A percentile compares a stretch with the other conserved stretches of the same genome.
Evolutionary conservation across 2,888 invertebrate species (phyloP).

Genomic region (Dioctria rufipes): DNA sequence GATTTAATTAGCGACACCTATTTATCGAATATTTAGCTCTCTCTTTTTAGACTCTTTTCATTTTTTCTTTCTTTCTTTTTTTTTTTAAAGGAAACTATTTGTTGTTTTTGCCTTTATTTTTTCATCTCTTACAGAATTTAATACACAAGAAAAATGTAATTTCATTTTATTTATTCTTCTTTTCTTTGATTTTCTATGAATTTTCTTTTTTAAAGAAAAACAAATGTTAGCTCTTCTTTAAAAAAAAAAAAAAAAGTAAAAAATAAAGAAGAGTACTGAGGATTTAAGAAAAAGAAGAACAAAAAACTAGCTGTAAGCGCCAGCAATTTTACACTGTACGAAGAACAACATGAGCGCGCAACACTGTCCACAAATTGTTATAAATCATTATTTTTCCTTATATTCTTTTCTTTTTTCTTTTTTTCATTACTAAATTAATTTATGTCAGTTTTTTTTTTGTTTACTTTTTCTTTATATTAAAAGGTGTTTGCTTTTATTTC

Average conservation of each 20-base stretch:
- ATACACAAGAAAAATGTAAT: too few species aligned
- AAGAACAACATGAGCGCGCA: conserved; percentile 52
- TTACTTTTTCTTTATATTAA: conserved; percentile 33
- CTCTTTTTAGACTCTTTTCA: too few species aligned
- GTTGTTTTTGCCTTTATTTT: too few species aligned
- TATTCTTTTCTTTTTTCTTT: conserved; percentile 23
- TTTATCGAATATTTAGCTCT: conserved; percentile 12
- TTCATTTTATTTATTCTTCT: too few species aligned
- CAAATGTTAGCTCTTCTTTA: conserved; percentile 12
- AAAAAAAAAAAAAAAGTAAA: conserved; percentile 7
- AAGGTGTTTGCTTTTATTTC: conserved; percentile 42
- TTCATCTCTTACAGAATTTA: too few species aligned
- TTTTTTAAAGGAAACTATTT: too few species aligned
- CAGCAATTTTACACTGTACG: conserved; percentile 51
- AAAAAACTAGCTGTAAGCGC: conserved; percentile 32
- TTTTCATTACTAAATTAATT: conserved; percentile 20
- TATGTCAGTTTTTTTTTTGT: conserved; percentile 10
- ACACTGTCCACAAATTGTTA: conserved; percentile 46
- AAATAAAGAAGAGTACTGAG: neutral
- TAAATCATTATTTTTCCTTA: conserved; percentile 11
- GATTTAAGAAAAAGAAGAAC: conserved; percentile 22
- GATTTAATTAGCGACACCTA: conserved; percentile 47
- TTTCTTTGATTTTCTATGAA: too few species aligned
- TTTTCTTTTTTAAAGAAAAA: too few species aligned
- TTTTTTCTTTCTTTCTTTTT: too few species aligned